These are phyloP conservation scores for Leptestheria dahalacensis DNA, from an alignment of 1,140 invertebrate species.

Conservation along the genomic window DNA sequence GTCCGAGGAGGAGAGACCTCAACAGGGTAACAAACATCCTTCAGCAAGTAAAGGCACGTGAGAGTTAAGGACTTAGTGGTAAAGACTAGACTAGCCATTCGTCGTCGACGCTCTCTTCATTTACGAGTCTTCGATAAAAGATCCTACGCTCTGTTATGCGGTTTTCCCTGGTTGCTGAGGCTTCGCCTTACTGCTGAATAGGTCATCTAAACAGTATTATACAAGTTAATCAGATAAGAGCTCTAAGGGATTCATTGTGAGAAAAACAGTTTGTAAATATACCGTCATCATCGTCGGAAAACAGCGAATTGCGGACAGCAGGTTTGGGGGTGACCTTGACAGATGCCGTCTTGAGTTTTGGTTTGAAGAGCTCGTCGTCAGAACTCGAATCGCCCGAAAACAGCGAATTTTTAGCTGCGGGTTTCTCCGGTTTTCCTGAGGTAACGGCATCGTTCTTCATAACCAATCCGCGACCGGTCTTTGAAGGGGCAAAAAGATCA, in stretches of 20 bases:
- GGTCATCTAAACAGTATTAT: not conserved
- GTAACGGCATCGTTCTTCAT: no score
- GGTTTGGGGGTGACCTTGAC: no score
- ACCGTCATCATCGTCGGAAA: not conserved
- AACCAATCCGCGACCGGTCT: no score
- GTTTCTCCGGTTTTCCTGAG: not conserved
- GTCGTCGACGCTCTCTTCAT: no score
- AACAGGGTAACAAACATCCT: no score
- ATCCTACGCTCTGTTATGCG: no score
- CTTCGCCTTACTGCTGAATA: conserved; percentile 5
- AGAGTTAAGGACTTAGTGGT: no score
- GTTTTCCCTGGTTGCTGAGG: not conserved
- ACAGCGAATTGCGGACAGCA: not conserved
- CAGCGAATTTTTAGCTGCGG: not conserved
- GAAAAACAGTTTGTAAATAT: not conserved
- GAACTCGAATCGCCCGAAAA: not conserved
- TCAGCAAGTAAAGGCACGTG: no score
- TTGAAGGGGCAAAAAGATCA: not conserved
- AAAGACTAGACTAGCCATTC: no score
- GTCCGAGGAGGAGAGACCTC: no score
- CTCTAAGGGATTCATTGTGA: not conserved
- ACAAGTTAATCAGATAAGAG: not conserved
- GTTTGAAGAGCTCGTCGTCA: not conserved
- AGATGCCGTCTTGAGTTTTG: not conserved
- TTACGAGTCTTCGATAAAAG: no score